Evolutionary conservation across 2,888 invertebrate genomes (phyloP), one percentile per base, ranked within the genome.

Genomic region (Sylvicola cinctus): DNA sequence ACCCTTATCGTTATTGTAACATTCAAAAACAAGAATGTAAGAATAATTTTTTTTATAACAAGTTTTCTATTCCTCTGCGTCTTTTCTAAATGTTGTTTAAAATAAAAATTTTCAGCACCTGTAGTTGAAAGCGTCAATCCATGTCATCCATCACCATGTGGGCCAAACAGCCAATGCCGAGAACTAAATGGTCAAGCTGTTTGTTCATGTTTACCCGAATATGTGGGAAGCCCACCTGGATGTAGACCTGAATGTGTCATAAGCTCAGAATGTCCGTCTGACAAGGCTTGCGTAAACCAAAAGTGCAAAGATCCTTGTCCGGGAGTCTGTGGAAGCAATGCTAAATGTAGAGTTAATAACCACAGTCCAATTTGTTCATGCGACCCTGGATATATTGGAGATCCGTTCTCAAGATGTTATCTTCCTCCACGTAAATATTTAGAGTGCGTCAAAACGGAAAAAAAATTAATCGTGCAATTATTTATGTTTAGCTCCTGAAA

Each of bases 221-320:
- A 74, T 47, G 68, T 68, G 41, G 84, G 83, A 20, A 76, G 83
- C 57, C 80, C 83, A 1, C 52, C 66, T 31, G 75, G 72, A 31
- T 83, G 81, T 50, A 65, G 78, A 40, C 80, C 80, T 7, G 79
- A 81, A 56, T 81, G 80, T 55, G 69, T 75, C 6, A 55, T 77
- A 5, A 79, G 74, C 50, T 56, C 64, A 4, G 79, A 80, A 46
- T 81, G 80, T 54, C 57, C 69, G 27, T 63, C 64, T 46, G 62
- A 70, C 47, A 68, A 65, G 50, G 72, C 77, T 38, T 80, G 80
- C 46, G 55, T 67, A 3, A 61, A 63, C 44, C 74, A 72, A 49
- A 77, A 79, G 56, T 83, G 81, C 49, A 47, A 59, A 29, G 71
- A 79, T 49, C 80, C 80, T 2, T 81, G 81, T 44, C 71, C 72